phyloP scores from a whole-genome alignment of 2,113 vertebrate species.

The Prinia subflava region DNA sequence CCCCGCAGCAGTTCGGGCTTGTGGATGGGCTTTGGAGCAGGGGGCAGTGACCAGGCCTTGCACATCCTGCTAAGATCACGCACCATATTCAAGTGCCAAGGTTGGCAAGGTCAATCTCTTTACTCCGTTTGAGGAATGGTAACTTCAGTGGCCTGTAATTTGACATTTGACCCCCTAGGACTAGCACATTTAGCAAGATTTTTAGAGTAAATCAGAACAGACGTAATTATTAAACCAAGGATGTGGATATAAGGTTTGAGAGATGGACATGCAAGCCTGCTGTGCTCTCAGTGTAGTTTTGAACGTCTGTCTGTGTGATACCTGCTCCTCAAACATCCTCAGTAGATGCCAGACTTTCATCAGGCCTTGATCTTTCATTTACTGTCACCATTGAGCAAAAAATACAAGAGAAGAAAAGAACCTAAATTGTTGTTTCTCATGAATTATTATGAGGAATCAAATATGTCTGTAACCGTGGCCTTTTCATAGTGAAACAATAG shows the following conservation, averaged over 20 bases:
- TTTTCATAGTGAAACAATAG: not conserved
- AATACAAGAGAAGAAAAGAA: not conserved
- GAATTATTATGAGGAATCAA: not conserved
- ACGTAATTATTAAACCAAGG: not conserved
- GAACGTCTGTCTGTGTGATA: fast-evolving
- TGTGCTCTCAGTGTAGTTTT: not conserved
- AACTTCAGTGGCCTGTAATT: not conserved
- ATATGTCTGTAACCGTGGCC: not conserved
- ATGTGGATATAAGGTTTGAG: not conserved
- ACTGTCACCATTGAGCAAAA: not conserved
- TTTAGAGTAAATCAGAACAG: not conserved
- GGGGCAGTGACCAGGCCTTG: not conserved
- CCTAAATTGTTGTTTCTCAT: not conserved
- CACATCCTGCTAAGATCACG: not conserved
- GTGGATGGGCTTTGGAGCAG: not conserved
- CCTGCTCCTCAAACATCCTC: not conserved
- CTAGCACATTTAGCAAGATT: not conserved
- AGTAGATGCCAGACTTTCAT: not conserved
- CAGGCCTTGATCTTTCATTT: not conserved
- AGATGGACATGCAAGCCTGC: not conserved
- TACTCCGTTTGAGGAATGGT: not conserved
- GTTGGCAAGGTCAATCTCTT: not conserved
- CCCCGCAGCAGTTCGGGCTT: not conserved
- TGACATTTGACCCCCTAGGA: not conserved
- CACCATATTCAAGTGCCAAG: not conserved